Base-by-base conservation (phyloP, 2,113 vertebrate species). In the Cyprinodon variegatus region DNA sequence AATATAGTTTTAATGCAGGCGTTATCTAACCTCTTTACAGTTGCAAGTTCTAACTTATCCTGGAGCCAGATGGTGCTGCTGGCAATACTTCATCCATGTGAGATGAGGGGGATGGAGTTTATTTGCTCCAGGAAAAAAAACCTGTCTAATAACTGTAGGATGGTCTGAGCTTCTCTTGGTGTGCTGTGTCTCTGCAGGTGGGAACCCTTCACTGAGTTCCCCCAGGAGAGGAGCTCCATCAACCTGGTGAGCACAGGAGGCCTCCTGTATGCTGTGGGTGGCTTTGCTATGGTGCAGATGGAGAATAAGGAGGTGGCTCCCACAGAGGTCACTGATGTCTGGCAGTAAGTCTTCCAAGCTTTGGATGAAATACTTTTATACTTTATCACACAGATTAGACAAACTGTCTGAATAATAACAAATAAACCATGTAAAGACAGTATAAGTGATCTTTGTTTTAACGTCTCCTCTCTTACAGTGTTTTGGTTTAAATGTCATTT, bases 161-260 rank as follows among this genome's bases (percentile, higher is more conserved):
- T 7, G 3, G 8, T n/a, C 50, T 1, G 2, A 57, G 3, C 50
- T 8, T 15, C 1, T 1, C 0, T 15, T n/a, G 50, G 50, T 64
- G 36, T 67, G 74, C 15, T 61, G 29, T 2, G 0, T 72, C 76
- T 77, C 78, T 69, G 77, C 88, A 99, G 98, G 79, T 99, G 98
- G 98, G 97, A 98, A 82, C 36, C 94, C 15, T 95, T 97, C 92
- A 84, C 95, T 3, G 98, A 99, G 83, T 99, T 99, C 81, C 97
- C 98, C 4, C 98, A 99, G 84, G 98, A 99, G 90, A 95, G 98
- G 90, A 99, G 97, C 90, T 99, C 98, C 4, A 93, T 99, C 82
- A 96, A 96, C 91, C 92, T 99, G 76, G 88, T 99, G 75, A 95
- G 94, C 87, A 92, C 87, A 70, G 88, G 92, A 0, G 96, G 96